Conservation (phyloP, 2,888 invertebrate species). For the Microplitis deprimator region DNA sequence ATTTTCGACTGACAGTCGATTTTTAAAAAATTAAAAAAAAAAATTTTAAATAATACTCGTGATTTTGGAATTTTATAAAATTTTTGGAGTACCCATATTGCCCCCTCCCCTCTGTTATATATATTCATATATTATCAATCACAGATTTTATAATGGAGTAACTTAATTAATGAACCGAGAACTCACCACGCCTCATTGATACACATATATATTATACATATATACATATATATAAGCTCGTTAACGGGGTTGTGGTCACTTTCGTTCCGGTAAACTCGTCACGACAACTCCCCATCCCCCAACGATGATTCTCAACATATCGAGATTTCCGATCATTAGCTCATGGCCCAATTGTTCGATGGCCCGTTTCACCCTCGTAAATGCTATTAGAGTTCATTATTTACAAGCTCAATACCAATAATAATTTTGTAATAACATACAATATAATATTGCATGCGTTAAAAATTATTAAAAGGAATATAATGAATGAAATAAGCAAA, state of each 20-base stretch:
- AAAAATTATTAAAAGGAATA: not conserved
- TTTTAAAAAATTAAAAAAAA: no score
- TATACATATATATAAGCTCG: constrained; percentile 15
- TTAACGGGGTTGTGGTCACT: constrained; percentile 37
- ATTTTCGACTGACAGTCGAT: no score
- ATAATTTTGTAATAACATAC: not conserved
- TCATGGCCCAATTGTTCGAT: constrained; percentile 11
- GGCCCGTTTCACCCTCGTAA: constrained; percentile 11
- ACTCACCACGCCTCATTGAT: constrained; percentile 49
- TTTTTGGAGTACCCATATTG: no score
- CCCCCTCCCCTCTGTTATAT: no score
- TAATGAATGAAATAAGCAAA: constrained; percentile 41
- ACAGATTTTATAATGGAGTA: constrained; percentile 30
- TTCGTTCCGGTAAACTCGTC: constrained; percentile 46
- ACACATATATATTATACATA: constrained; percentile 15
- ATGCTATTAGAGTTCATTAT: not conserved
- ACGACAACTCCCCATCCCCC: constrained; percentile 46
- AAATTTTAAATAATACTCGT: no score
- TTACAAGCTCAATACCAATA: not conserved
- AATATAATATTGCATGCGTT: not conserved
- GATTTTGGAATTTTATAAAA: no score
- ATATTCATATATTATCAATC: no score
- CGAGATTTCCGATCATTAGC: constrained; percentile 9
- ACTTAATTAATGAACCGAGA: constrained; percentile 48
- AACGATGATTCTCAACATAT: constrained; percentile 19